A percentile compares a stretch with the other conserved stretches of the same genome.
phyloP scores from a whole-genome alignment of 2,113 vertebrate genomes.

The Caranx ignobilis region DNA sequence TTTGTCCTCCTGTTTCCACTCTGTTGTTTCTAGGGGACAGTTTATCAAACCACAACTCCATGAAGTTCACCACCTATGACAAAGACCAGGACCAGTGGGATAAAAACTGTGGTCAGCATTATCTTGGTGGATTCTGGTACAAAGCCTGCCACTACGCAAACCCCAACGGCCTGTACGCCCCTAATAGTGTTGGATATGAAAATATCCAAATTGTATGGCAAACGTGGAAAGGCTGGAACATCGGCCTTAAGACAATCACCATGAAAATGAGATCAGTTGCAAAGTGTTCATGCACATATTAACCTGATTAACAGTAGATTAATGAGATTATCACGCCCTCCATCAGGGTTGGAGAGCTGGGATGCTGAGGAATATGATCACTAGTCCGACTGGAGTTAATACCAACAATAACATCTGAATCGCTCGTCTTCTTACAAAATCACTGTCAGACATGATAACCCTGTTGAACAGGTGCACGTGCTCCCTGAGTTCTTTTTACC shows the following conservation, averaged over 20 bases:
- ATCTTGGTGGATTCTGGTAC: slow-evolving; percentile 86
- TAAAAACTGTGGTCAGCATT: slow-evolving; percentile 79
- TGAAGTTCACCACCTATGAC: slow-evolving; percentile 88
- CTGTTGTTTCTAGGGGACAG: slow-evolving; percentile 79
- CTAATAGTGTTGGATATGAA: background rate
- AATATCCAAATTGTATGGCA: slow-evolving; percentile 39
- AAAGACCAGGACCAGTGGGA: slow-evolving; percentile 81
- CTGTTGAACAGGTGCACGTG: background rate
- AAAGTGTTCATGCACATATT: slow-evolving; percentile 15
- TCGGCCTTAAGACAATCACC: slow-evolving; percentile 55
- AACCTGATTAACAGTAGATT: background rate
- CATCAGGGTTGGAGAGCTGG: background rate
- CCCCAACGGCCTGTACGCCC: slow-evolving; percentile 73
- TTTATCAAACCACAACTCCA: slow-evolving; percentile 75
- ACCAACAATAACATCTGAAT: background rate
- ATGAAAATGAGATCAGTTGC: slow-evolving; percentile 61
- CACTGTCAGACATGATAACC: background rate
- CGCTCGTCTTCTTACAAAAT: background rate
- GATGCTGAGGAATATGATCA: background rate
- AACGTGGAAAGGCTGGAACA: slow-evolving; percentile 16
- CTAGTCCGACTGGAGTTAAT: background rate
- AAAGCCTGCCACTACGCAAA: slow-evolving; percentile 79
- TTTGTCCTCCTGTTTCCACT: background rate
- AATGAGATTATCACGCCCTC: background rate
- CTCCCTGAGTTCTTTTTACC: background rate